These are phyloP conservation scores for Saccopteryx bilineata DNA, from an alignment of 2,113 vertebrate species.

Conservation along the genomic window DNA sequence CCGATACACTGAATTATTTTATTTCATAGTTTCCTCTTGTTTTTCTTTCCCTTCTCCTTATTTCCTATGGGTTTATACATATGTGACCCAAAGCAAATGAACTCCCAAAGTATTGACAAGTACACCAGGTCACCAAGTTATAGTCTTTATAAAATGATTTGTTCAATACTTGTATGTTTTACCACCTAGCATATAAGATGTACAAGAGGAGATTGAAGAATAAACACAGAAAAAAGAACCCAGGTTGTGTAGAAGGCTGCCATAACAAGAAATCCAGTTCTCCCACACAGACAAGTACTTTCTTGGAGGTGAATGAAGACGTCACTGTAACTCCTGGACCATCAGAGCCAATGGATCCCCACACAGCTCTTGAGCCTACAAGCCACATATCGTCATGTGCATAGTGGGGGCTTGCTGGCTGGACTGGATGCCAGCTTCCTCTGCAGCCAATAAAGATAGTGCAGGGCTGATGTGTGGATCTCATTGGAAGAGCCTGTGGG, in stretches of 20 bases:
- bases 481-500: neutral
- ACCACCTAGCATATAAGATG: slow-evolving; percentile 80
- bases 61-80: neutral
- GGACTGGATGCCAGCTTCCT: neutral
- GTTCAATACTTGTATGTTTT: slow-evolving; percentile 12
- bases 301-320: slow-evolving; percentile 68
- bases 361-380: fast-evolving
- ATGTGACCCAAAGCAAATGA: neutral
- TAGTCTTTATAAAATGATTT: neutral
- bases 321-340: neutral
- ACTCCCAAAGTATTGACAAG: neutral
- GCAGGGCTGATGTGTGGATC: neutral
- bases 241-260: neutral
- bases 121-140: neutral
- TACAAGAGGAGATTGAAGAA: slow-evolving; percentile 75
- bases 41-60: neutral
- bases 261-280: neutral
- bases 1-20: neutral
- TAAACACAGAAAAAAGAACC: neutral
- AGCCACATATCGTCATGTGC: neutral
- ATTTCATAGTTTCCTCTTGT: neutral
- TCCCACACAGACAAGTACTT: slow-evolving; percentile 22
- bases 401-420: neutral
- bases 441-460: neutral
- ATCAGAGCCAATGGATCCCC: neutral